These are phyloP conservation scores for Chaetops frenatus DNA, from an alignment of 2,113 vertebrate genomes.

Conservation along the genomic window DNA sequence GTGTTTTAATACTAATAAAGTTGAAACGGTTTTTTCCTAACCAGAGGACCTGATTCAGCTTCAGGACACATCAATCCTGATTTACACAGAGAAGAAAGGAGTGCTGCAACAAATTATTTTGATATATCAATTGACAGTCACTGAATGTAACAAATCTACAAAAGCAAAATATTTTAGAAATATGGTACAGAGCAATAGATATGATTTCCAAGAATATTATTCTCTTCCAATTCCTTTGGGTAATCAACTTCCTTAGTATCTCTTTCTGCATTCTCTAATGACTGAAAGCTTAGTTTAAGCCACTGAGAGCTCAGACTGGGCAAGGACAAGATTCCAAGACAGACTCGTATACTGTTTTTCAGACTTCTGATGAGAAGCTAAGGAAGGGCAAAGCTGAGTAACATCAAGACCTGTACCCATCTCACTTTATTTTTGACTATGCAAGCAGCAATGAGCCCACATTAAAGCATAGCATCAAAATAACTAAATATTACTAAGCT, in stretches of 20 bases:
- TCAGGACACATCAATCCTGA: neutral
- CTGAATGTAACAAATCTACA: neutral
- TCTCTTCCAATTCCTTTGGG: neutral
- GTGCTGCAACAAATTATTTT: neutral
- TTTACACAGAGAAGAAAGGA: neutral
- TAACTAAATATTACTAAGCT: neutral
- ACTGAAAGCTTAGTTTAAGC: neutral
- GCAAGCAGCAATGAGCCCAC: neutral
- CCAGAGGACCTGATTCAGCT: neutral
- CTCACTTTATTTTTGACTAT: neutral
- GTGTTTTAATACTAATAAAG: neutral
- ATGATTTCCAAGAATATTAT: neutral
- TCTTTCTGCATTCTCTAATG: neutral
- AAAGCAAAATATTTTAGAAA: neutral
- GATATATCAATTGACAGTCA: neutral
- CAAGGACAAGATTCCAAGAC: neutral
- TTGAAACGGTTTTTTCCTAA: neutral
- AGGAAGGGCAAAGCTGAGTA: neutral
- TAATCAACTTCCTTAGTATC: neutral
- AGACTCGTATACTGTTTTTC: neutral
- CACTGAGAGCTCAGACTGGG: neutral
- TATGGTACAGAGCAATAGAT: neutral
- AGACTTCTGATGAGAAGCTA: neutral
- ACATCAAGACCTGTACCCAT: neutral
- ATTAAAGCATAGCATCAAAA: neutral